These are phyloP conservation scores for Amazona vittata DNA, from an alignment of 2,113 vertebrate genomes.

Conservation along the genomic window DNA sequence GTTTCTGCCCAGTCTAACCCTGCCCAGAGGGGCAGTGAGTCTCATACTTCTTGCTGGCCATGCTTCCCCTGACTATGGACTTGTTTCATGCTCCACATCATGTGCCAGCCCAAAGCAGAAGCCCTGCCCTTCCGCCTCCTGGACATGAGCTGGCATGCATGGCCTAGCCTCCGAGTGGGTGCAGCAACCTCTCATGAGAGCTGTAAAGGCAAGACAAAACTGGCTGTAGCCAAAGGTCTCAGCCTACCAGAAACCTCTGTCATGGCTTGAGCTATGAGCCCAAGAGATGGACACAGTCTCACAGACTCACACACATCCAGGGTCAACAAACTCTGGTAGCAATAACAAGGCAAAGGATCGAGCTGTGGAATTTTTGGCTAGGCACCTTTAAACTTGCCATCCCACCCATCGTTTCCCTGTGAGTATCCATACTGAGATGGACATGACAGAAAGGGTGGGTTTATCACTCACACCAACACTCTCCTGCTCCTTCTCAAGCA, in stretches of 20 bases:
- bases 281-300: not conserved
- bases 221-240: not conserved
- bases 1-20: slow-evolving; percentile 32
- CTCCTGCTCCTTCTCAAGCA: not conserved
- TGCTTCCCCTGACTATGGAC: not conserved
- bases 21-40: slow-evolving; percentile 41
- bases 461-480: not conserved
- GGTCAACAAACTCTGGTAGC: not conserved
- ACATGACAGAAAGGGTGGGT: not conserved
- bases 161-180: not conserved
- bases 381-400: not conserved
- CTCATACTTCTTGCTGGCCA: not conserved
- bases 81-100: not conserved
- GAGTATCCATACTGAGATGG: not conserved
- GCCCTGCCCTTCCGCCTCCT: not conserved
- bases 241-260: not conserved
- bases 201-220: not conserved
- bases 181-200: not conserved
- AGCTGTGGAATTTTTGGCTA: not conserved
- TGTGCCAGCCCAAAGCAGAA: not conserved
- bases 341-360: not conserved
- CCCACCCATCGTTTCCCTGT: not conserved
- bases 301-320: not conserved
- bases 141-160: slow-evolving; percentile 1
- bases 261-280: not conserved